Percentiles rank a stretch among this genome's conserved stretches.
phyloP scores from a whole-genome alignment of 2,113 vertebrate species.

The Saguinus midas region DNA sequence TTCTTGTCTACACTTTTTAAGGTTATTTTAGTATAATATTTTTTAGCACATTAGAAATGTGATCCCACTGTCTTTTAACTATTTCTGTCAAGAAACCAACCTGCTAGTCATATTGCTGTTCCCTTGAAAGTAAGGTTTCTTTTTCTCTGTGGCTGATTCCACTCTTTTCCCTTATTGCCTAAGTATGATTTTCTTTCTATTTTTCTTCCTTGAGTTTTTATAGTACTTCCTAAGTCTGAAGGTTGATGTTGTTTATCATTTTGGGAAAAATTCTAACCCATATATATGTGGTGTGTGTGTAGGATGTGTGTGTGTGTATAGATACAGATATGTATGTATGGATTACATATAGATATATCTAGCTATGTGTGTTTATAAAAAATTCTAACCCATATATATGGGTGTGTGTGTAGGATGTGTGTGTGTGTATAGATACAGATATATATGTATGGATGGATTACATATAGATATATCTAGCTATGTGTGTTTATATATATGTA shows the following conservation, averaged over 20 bases:
- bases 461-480: background rate
- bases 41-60: conserved; percentile 1
- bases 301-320: no score
- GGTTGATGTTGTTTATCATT: background rate
- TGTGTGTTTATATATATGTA: no score
- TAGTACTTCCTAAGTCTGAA: background rate
- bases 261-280: background rate
- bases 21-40: background rate
- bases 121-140: background rate
- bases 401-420: no score
- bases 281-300: background rate
- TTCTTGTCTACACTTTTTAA: background rate
- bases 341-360: no score
- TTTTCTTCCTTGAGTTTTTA: background rate
- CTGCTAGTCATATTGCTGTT: background rate
- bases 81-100: background rate
- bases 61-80: background rate
- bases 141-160: background rate
- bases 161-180: background rate
- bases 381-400: background rate
- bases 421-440: background rate
- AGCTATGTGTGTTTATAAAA: no score
- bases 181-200: background rate
- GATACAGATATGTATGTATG: no score
- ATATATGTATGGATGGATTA: background rate